These are phyloP conservation scores for Pseudochirops corinnae DNA, from an alignment of 2,797 vertebrate genomes.

Conservation along the genomic window DNA sequence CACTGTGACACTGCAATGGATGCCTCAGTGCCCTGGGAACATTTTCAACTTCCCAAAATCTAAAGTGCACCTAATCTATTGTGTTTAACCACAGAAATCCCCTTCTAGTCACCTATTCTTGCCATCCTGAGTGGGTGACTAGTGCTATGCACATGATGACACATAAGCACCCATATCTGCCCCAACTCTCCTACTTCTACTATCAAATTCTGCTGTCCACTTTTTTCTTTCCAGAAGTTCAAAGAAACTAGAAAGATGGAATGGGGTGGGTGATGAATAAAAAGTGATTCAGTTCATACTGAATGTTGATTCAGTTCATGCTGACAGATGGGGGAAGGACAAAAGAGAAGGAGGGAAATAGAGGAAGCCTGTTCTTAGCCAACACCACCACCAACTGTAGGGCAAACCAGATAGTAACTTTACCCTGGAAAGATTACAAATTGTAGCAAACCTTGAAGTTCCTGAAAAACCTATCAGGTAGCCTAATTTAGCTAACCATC, in stretches of 20 bases:
- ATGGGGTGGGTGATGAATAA: background rate
- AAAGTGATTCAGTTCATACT: background rate
- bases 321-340: background rate
- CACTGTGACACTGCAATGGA: background rate
- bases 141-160: background rate
- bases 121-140: background rate
- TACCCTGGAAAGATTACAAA: background rate
- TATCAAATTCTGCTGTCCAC: background rate
- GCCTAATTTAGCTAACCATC: background rate
- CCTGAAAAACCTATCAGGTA: background rate
- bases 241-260: background rate
- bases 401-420: background rate
- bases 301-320: background rate
- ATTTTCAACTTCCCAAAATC: background rate
- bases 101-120: background rate
- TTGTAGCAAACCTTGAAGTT: background rate
- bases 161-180: background rate
- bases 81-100: background rate
- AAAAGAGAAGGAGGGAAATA: constrained; percentile 24
- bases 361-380: background rate
- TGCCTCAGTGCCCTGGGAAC: background rate
- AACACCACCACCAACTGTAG: rapidly evolving
- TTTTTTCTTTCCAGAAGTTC: background rate
- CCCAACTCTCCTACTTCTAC: background rate
- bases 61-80: background rate